Conservation (phyloP, 2,888 invertebrate species). For the Pyrgus malvae region DNA sequence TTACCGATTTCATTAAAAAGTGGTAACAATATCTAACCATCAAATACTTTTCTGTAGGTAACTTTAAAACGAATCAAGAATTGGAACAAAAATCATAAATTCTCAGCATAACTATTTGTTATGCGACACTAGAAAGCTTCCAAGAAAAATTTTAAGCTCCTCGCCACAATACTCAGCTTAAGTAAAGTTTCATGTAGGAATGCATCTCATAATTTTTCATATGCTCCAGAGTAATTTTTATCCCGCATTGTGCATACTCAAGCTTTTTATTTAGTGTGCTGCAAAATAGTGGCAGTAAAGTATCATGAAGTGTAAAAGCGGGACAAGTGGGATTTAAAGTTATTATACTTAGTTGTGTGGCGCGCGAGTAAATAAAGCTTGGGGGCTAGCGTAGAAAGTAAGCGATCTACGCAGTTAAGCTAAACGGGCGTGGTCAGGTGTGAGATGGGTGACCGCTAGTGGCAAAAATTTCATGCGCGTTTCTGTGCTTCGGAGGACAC, state of each 20-base stretch:
- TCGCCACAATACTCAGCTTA: slow-evolving; percentile 6
- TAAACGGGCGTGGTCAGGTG: no score
- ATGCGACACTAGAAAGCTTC: slow-evolving; percentile 6
- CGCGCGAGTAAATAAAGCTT: no score
- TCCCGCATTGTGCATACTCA: not conserved
- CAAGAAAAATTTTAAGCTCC: slow-evolving; percentile 17
- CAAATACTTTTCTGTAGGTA: no score
- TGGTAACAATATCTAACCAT: no score
- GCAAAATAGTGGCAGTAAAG: not conserved
- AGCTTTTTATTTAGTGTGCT: not conserved
- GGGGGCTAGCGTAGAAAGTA: no score
- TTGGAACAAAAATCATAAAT: not conserved
- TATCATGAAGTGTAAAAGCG: not conserved
- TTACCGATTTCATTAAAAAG: no score
- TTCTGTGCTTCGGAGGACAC: no score
- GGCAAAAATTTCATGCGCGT: no score
- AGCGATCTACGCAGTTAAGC: no score
- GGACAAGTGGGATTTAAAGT: no score
- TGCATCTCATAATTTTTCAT: slow-evolving; percentile 23
- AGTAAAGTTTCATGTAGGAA: slow-evolving; percentile 24
- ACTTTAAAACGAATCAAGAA: slow-evolving; percentile 1
- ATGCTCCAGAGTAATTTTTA: slow-evolving; percentile 5
- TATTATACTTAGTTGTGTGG: no score
- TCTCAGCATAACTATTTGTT: slow-evolving; percentile 8
- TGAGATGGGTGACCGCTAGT: no score